A percentile compares a stretch with the other conserved stretches of the same genome.
Conservation (phyloP, 30 jellyfish, hydroid and myxozoan species). For the Mastigias papua region DNA sequence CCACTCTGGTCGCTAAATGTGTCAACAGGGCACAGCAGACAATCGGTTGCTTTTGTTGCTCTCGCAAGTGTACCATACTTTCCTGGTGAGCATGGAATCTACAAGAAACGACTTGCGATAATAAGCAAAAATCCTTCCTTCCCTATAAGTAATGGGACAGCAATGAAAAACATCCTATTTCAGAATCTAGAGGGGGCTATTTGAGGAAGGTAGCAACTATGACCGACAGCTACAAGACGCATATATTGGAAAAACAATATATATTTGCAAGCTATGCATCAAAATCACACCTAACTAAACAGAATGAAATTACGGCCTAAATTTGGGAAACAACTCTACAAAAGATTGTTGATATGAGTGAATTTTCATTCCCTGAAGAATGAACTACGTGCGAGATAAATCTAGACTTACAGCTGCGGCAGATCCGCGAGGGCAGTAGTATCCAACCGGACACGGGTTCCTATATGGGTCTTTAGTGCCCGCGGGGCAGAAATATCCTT, state of each 20-base stretch:
- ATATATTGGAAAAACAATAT: too few relatives aligned
- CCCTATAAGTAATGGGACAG: too few relatives aligned
- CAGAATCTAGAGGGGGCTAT: too few relatives aligned
- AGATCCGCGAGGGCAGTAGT: conserved; percentile 91
- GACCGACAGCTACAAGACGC: too few relatives aligned
- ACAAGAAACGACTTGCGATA: background rate
- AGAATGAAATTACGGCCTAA: too few relatives aligned
- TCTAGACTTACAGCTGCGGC: conserved; percentile 72
- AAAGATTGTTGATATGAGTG: background rate
- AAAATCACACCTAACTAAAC: too few relatives aligned
- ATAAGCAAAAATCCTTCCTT: too few relatives aligned
- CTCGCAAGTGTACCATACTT: conserved; percentile 86
- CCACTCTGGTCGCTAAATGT: conserved; percentile 90
- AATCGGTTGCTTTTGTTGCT: conserved; percentile 89
- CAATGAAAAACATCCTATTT: too few relatives aligned
- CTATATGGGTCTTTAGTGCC: conserved; percentile 90
- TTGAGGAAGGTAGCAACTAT: too few relatives aligned
- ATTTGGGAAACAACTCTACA: too few relatives aligned
- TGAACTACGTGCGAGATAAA: background rate
- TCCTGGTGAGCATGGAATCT: conserved; percentile 97
- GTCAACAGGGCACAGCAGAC: conserved; percentile 86
- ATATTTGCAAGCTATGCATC: too few relatives aligned
- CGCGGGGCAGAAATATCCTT: conserved; percentile 93
- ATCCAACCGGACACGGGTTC: conserved; percentile 92
- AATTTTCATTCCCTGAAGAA: background rate